Percentiles rank a stretch among this genome's conserved stretches.
Evolutionary conservation across 1,140 invertebrate species (phyloP).

Genomic region (Adelges cooleyi): DNA sequence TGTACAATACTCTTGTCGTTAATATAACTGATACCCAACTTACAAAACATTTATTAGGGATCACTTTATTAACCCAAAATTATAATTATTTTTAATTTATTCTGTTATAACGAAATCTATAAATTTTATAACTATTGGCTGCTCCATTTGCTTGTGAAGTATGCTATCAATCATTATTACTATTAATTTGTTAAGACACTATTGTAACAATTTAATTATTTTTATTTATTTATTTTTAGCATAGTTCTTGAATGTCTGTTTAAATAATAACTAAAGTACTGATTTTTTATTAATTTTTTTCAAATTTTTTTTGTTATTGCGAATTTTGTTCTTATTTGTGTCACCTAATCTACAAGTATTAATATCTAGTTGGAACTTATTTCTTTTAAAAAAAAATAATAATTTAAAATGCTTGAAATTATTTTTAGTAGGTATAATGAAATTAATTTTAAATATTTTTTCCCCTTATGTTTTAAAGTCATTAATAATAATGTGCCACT

Average conservation of each 20-base stretch:
- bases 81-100: slow-evolving; percentile 23
- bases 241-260: slow-evolving; percentile 21
- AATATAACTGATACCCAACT: not conserved
- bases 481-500: slow-evolving; percentile 10
- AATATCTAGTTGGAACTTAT: too few species aligned
- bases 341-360: not conserved
- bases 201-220: not conserved
- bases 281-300: slow-evolving; percentile 19
- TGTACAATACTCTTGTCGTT: too few species aligned
- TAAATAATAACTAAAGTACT: slow-evolving; percentile 26
- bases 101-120: too few species aligned
- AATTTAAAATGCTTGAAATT: too few species aligned
- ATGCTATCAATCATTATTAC: slow-evolving; percentile 6
- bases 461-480: too few species aligned
- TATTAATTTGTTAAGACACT: slow-evolving; percentile 16
- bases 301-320: not conserved
- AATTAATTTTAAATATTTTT: too few species aligned
- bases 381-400: too few species aligned
- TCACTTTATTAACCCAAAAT: slow-evolving; percentile 19
- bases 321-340: not conserved
- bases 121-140: too few species aligned
- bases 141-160: too few species aligned
- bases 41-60: not conserved
- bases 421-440: too few species aligned
- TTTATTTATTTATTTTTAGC: slow-evolving; percentile 2